Evolutionary conservation across 2,888 invertebrate species (phyloP), one percentile per base, ranked within the genome.

Genomic region (Osedax fenrisi): DNA sequence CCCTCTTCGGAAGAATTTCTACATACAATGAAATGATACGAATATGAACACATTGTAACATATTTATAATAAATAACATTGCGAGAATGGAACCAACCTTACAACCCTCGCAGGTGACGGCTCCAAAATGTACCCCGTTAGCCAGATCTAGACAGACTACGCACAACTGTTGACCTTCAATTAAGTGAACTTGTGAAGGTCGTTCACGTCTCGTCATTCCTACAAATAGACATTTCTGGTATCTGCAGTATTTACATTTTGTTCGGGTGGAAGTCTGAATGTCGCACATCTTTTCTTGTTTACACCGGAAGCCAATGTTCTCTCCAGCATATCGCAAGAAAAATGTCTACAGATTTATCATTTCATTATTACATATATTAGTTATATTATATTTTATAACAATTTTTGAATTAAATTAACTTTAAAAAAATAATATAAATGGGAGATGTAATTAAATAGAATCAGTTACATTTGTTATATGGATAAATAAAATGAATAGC

Each of bases 61-160:
- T n/a, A n/a, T n/a, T n/a, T n/a, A n/a, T n/a, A n/a, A n/a, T n/a
- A 41, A 17, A 41, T 41, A 41, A 41, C 10, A 41, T 17, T 13
- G 3, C 26, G 10, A 10, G 10, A 25, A 17, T 69, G 3, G 27
- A 66, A 59, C 78, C 64, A 76, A 84, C 84, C 81, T 84, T 84
- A 78, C 84, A 84, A 17, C 84, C 83, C 77, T 84, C 84, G 78
- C 84, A 84, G 5, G 84, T 84, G 25, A 84, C 79, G 17, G 83
- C 83, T 22, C 84, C 84, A 79, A 84, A 84, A 76, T 84, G 83
- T 21, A 78, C 76, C 21, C 78, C 78, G 61, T 78, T 78, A 24
- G 77, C 78, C 21, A 78, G 59, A 66, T 78, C 78, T 0, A 27
- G 62, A 73, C 78, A 78, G 24, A 78, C 77, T n/a, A 76, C 77